Conservation (phyloP, 2,113 vertebrate genomes). For the Dromaius novaehollandiae region DNA sequence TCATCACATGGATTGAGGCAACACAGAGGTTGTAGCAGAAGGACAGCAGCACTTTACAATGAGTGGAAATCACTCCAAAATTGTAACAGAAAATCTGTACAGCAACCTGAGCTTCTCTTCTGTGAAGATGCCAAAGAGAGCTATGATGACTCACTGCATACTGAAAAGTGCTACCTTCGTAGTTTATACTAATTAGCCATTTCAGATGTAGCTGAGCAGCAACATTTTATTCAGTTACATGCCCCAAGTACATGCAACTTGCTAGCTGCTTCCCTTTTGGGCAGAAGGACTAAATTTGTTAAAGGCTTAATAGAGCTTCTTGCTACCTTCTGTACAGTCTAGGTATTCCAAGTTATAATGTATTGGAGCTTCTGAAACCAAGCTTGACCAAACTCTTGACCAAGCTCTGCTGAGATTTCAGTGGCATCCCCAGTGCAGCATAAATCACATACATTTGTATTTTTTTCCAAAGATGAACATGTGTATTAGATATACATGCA, state of each 20-base stretch:
- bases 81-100: background rate
- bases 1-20: background rate
- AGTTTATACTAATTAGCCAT: background rate
- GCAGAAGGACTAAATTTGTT: slow-evolving; percentile 43
- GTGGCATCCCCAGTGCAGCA: background rate
- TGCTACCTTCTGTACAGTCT: slow-evolving; percentile 44
- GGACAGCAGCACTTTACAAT: background rate
- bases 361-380: slow-evolving; percentile 49
- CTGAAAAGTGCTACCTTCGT: slow-evolving; percentile 1
- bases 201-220: slow-evolving; percentile 16
- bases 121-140: slow-evolving; percentile 12
- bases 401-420: slow-evolving; percentile 47
- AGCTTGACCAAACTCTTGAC: slow-evolving; percentile 33
- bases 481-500: background rate
- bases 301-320: slow-evolving; percentile 31
- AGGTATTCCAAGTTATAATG: background rate
- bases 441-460: background rate
- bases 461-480: background rate
- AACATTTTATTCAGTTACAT: background rate
- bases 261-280: slow-evolving; percentile 31
- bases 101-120: background rate
- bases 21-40: background rate
- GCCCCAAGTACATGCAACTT: background rate
- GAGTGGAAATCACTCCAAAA: background rate
- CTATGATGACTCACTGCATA: background rate